Conservation (phyloP, 1,140 invertebrate genomes). For the Drosophila tristis region DNA sequence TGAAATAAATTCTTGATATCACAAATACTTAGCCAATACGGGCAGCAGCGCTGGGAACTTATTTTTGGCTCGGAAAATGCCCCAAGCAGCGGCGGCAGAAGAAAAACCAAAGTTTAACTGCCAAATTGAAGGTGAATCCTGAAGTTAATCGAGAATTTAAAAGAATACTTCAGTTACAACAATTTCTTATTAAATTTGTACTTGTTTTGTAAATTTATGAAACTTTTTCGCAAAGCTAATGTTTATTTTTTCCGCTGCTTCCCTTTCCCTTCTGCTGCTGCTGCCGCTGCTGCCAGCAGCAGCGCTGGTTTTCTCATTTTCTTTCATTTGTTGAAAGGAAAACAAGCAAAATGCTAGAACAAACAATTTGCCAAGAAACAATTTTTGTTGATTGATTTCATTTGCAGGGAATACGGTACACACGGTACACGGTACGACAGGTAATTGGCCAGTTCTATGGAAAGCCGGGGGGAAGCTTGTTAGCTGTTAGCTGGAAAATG, state of each 20-base stretch:
- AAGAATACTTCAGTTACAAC: conserved; percentile 40
- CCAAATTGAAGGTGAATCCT: conserved; percentile 20
- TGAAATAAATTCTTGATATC: conserved; percentile 53
- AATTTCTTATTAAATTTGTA: conserved; percentile 61
- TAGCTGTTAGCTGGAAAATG: conserved; percentile 38
- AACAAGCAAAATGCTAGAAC: conserved; percentile 46
- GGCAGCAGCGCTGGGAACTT: not conserved
- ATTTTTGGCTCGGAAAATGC: conserved; percentile 36
- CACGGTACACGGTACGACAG: conserved; percentile 9
- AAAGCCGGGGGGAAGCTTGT: conserved; percentile 20
- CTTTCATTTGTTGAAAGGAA: conserved; percentile 39
- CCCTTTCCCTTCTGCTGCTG: not conserved
- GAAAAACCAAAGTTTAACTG: conserved; percentile 18
- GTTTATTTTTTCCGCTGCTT: conserved; percentile 13
- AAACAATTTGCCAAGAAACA: conserved; percentile 42
- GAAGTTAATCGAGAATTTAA: conserved; percentile 57
- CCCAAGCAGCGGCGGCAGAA: conserved; percentile 24
- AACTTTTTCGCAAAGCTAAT: conserved; percentile 38
- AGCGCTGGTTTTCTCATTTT: conserved; percentile 9
- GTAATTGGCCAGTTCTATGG: conserved; percentile 56
- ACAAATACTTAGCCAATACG: conserved; percentile 36
- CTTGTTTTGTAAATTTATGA: conserved; percentile 38
- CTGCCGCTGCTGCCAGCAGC: not conserved
- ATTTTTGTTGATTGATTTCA: conserved; percentile 67
- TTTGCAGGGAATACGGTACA: conserved; percentile 1